phyloP scores from a whole-genome alignment of 35 echinoderm and acorn worm species.

The Amphiura filiformis region DNA sequence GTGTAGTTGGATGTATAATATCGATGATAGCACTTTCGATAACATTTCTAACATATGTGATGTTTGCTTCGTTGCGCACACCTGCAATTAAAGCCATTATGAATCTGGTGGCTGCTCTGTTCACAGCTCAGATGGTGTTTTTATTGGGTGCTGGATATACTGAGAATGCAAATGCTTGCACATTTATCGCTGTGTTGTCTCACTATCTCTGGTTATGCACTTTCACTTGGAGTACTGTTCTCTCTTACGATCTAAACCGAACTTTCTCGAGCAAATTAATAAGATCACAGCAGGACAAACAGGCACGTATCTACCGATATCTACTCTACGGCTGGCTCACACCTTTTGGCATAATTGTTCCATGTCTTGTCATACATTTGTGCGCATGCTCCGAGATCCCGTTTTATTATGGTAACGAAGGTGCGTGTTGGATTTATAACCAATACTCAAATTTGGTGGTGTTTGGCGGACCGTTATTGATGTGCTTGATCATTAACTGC shows the following conservation, averaged over 20 bases:
- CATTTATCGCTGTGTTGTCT: background rate
- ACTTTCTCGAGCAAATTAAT: constrained; percentile 2
- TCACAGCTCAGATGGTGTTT: constrained; percentile 17
- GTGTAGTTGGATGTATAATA: constrained; percentile 4
- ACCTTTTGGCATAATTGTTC: background rate
- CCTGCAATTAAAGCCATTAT: constrained; percentile 19
- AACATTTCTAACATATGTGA: constrained; percentile 14
- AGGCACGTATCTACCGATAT: background rate
- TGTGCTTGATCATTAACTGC: background rate
- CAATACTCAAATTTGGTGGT: constrained; percentile 9
- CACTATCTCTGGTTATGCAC: constrained; percentile 15
- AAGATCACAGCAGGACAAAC: background rate
- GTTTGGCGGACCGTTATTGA: constrained; percentile 10
- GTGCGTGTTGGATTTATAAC: constrained; percentile 24
- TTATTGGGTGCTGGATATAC: background rate
- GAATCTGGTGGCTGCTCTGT: constrained; percentile 15
- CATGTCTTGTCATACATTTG: constrained; percentile 16
- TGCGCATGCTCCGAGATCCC: constrained; percentile 23
- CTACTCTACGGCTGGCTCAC: background rate
- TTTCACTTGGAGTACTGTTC: constrained; percentile 2
- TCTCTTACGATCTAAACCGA: constrained; percentile 9
- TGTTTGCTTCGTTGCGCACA: background rate
- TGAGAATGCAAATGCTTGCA: background rate
- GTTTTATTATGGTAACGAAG: background rate
- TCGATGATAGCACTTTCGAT: constrained; percentile 2